Base-by-base conservation (phyloP, 2,113 vertebrate genomes). In the Hipposideros armiger region DNA sequence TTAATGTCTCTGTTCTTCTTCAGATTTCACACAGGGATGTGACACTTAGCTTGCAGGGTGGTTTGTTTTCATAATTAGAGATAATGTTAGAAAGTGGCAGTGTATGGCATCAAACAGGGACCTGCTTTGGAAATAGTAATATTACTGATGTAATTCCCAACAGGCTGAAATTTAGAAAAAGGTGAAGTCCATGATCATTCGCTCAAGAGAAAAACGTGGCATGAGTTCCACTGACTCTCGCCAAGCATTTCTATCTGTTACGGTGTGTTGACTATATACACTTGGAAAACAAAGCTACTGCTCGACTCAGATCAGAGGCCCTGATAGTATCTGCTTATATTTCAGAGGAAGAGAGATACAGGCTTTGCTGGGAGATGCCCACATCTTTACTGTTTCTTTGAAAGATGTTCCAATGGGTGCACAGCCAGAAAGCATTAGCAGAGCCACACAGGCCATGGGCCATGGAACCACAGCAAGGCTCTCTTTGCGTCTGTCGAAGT, bases 61-160 rank as follows among this genome's bases (percentile, higher is more conserved):
- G 26, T 6, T 7, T 95, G 10, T 91, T 87, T 92, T 85, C 19
- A 70, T 77, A 11, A 87, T 50, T 42, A 92, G 28, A 90, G 64
- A 58, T 45, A 72, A 80, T 10, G 8, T 72, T 50, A 20, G 28
- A 4, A 95, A 67, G 13, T 47, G 54, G 4, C 2, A 72, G 19
- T 0, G 28, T n/a, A 30, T 15, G 70, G 40, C 8, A 70, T 87
- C 47, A 74, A 90, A 86, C 7, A 54, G 56, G 28, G 5, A 4
- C n/a, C 80, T 45, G 50, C 30, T 85, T 82, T 67, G 20, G 42
- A 36, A 87, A 90, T 78, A 56, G 36, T 69, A 62, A 42, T 45
- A 78, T 92, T 50, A 96, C 19, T 82, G 20, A 20, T 74, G 9
- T 77, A 60, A 92, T 73, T 69, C 64, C 5, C 0, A 30, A 52